Conservation (phyloP, 37 sponge, comb jelly and placozoan species). For the Geodia barretti region DNA sequence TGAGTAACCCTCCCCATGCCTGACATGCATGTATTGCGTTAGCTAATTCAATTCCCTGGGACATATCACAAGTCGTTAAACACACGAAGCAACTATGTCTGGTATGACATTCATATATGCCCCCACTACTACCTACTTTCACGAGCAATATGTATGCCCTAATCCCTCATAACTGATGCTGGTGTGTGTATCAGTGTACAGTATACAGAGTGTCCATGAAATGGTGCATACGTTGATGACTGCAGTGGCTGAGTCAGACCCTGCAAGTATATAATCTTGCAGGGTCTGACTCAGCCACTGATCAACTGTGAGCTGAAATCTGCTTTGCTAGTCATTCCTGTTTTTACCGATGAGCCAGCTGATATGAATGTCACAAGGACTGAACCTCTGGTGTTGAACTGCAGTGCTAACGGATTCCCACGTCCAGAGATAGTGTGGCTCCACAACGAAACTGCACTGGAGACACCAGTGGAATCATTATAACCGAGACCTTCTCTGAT, state of each 20-base stretch:
- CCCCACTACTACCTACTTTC: no score
- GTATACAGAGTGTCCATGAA: no score
- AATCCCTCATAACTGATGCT: no score
- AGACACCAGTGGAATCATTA: not conserved
- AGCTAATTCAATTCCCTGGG: no score
- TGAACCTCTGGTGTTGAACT: conserved; percentile 11
- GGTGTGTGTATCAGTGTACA: conserved; percentile 60
- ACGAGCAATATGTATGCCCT: no score
- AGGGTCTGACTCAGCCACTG: conserved; percentile 26
- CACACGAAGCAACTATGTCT: no score
- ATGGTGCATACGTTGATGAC: no score
- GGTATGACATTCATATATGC: no score
- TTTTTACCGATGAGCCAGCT: conserved; percentile 10
- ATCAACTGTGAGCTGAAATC: conserved; percentile 33
- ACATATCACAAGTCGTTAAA: no score
- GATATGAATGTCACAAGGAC: conserved; percentile 7
- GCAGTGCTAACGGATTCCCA: conserved; percentile 50
- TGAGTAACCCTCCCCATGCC: no score
- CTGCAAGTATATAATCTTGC: conserved; percentile 71
- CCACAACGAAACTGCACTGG: conserved; percentile 59
- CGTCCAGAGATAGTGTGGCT: conserved; percentile 42
- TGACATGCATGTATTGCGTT: no score
- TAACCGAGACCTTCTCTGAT: not conserved
- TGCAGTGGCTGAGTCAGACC: no score
- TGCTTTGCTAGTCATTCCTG: conserved; percentile 64